Conservation (phyloP, 1,140 invertebrate species). For the Temnothorax curvispinosus region DNA sequence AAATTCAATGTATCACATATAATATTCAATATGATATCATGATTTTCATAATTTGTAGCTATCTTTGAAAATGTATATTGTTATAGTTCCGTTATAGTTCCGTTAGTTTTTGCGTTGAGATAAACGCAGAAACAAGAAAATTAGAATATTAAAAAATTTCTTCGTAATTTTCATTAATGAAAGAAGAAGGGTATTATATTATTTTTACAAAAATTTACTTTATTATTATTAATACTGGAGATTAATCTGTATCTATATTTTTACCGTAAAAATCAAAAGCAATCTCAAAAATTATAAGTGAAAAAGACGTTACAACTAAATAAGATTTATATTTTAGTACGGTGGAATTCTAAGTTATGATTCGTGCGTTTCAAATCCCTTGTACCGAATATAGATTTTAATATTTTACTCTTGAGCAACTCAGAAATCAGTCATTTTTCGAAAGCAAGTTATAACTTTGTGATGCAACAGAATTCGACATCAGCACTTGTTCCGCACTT, state of each 20-base stretch:
- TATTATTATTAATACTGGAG: neutral
- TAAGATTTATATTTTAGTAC: no score
- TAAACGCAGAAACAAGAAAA: neutral
- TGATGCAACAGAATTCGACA: no score
- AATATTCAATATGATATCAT: neutral
- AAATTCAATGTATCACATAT: neutral
- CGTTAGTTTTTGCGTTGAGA: neutral
- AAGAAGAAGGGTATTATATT: neutral
- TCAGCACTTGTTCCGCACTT: no score
- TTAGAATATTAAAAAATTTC: neutral
- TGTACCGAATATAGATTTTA: no score
- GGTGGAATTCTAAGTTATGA: no score
- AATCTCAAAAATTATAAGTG: no score
- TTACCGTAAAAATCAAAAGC: no score
- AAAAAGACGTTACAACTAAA: no score
- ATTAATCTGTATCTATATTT: neutral
- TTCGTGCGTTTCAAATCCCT: no score
- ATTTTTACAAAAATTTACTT: constrained; percentile 6
- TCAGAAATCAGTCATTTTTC: no score
- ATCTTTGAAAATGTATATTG: neutral
- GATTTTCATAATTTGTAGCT: neutral
- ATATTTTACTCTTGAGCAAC: no score
- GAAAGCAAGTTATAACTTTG: no score
- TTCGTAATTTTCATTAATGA: neutral
- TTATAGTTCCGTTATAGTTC: neutral